Base-by-base conservation (phyloP, 2,797 vertebrate genomes). In the Hoplostethus mediterraneus region DNA sequence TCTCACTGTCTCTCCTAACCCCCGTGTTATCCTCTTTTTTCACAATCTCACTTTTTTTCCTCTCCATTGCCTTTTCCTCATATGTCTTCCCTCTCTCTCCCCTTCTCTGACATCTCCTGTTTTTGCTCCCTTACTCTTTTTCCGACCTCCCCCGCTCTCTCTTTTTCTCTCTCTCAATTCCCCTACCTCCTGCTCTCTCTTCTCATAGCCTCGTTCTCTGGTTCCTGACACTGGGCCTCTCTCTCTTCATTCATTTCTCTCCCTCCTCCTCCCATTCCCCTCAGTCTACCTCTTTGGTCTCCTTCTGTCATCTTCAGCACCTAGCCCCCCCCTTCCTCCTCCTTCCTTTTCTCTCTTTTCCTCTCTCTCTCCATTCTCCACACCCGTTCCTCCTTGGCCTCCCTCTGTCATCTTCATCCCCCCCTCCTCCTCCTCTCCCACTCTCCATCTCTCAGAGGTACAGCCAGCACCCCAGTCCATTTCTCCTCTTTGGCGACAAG, bases 391-490 rank as follows among this genome's bases (percentile, higher is more conserved):
- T 80, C 62, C 53, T 71, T 73, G 68, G 71, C 69, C 67, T 79
- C 61, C 52, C 75, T 75, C 63, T 83, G 67, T 81, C 75, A 71
- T 73, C 68, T 77, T 69, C 25, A 25, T 56, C 51, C 36, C 45
- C 58, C 13, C 38, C 9, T 44, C 33, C 25, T 36, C 55, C 21
- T 42, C 53, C 5, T 53, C 63, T 54, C 56, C 56, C 56, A 56
- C 64, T 48, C 49, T 68, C 80, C 71, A 79, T 63, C 80, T 77
- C 82, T 90, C 77, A 86, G 90, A 88, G 86, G 80, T 82, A 66
- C 71, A 85, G 84, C 87, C 87, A 90, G 81, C 69, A 68, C 73
- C 77, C 1, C 61, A 79, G 86, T 84, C 80, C 77, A 77, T 88
- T 87, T 85, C 81, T 79, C 73, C 61, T 82, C 85, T 81, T 81